Conservation (phyloP, 2,113 vertebrate species). For the Stictonetta naevosa region DNA sequence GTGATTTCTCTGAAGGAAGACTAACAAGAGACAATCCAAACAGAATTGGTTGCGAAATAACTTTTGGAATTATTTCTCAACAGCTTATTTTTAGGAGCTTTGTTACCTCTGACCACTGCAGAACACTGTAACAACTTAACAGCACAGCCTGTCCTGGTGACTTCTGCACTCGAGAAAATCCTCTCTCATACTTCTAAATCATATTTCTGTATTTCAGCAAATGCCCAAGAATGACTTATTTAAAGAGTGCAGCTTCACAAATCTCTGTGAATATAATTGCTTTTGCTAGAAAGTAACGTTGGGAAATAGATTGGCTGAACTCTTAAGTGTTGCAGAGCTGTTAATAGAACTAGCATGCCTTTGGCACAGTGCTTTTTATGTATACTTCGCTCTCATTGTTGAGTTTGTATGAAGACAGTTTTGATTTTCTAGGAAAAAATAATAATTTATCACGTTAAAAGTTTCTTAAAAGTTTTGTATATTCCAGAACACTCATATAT, state of each 20-base stretch:
- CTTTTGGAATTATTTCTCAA: no score
- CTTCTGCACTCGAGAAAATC: not conserved
- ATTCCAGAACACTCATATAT: not conserved
- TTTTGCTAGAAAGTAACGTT: not conserved
- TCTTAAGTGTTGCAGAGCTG: not conserved
- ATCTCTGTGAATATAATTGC: not conserved
- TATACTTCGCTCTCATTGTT: not conserved
- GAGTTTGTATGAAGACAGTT: not conserved
- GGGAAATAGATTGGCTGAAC: not conserved
- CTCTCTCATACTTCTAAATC: no score
- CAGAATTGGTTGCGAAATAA: not conserved
- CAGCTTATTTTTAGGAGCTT: not conserved
- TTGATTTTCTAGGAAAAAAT: not conserved
- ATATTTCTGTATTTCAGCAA: not conserved
- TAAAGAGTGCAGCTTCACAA: not conserved
- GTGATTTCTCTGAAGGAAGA: not conserved
- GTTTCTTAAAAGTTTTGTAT: not conserved
- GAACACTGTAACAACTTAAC: fast-evolving
- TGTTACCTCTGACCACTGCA: not conserved
- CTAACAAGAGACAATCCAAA: not conserved
- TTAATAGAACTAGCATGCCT: not conserved
- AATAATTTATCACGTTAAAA: not conserved
- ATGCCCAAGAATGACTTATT: not conserved
- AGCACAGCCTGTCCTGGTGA: not conserved
- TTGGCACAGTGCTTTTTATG: not conserved